Base-by-base conservation (phyloP, 2,888 invertebrate genomes). In the Gymnoscelis rufifasciata region DNA sequence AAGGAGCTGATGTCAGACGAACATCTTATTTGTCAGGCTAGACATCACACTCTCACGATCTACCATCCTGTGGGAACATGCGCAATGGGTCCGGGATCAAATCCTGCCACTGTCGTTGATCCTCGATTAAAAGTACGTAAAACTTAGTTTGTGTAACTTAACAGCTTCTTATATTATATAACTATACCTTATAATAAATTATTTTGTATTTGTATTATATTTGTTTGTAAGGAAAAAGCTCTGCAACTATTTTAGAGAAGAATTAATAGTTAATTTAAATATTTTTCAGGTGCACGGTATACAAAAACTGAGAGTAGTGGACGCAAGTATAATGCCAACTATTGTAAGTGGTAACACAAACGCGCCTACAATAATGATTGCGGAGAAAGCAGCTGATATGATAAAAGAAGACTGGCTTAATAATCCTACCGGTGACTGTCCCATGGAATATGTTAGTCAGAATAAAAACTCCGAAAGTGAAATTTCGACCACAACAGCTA, bases 51-150 rank as follows among this genome's bases (percentile, higher is more conserved):
- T 0, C 83, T 94, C 64, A 95, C 95, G 0, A 93, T 95, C 55
- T 95, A 94, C 71, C 95, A 95, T 73, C 95, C 94, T 0, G 92
- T 92, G 0, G 94, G 95, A 6, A 95, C 95, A 0, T 93, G 93
- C 52, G 94, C 94, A 68, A 95, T 95, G 95, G 94, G 94, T 0
- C 92, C 93, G 0, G 48, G 59, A 1, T 67, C 74, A 0, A 68
- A 82, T 14, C 80, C 81, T 0, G 70, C 78, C 35, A 91, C 92
- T 0, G 95, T 95, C 0, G 94, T 95, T 0, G 92, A 95, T 74
- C 79, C 92, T 0, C 87, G 93, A 42, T 69, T 95, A 8, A 83
- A 55, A 58, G 66, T 67, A 7, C 43, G 43, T 47, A n/a, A n/a
- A n/a, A n/a, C n/a, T n/a, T n/a, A n/a, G n/a, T n/a, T n/a, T n/a